Conservation (phyloP, 2,888 invertebrate species). For the Geotrupes spiniger region DNA sequence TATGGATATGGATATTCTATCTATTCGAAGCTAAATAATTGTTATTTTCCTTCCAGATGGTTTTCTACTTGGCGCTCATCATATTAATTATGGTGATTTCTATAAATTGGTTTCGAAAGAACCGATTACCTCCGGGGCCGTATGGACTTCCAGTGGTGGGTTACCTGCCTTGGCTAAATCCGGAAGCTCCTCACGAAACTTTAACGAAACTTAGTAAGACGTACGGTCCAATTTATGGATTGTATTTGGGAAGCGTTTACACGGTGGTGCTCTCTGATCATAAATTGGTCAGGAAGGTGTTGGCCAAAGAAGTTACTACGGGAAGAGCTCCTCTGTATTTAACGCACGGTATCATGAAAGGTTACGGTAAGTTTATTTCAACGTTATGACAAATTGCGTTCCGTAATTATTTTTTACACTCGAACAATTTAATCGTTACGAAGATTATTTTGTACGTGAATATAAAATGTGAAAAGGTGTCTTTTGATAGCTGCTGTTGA, state of each 20-base stretch:
- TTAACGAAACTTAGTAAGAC: constrained; percentile 63
- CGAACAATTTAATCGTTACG: no score
- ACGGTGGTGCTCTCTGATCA: constrained; percentile 78
- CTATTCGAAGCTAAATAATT: no score
- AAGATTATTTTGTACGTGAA: no score
- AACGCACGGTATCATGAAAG: constrained; percentile 84
- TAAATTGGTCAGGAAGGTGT: constrained; percentile 66
- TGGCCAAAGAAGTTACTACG: constrained; percentile 68
- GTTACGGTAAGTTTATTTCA: constrained; percentile 66
- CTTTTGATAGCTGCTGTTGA: no score
- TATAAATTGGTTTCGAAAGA: constrained; percentile 29
- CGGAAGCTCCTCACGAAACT: constrained; percentile 67
- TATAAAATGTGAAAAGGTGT: no score
- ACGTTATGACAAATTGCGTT: no score
- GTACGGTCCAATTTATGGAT: constrained; percentile 72
- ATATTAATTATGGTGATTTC: constrained; percentile 21
- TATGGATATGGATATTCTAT: no score
- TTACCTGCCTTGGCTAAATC: constrained; percentile 71
- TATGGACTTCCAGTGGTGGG: constrained; percentile 76
- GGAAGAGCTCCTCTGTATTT: constrained; percentile 80
- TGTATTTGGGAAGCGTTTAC: constrained; percentile 72
- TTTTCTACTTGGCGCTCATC: constrained; percentile 21
- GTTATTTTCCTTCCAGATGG: constrained; percentile 34
- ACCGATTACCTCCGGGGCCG: constrained; percentile 72
- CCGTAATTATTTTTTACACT: no score